Evolutionary conservation across 2,113 vertebrate species (phyloP), one percentile per base, ranked within the genome.

Genomic region (Nothoprocta pentlandii): DNA sequence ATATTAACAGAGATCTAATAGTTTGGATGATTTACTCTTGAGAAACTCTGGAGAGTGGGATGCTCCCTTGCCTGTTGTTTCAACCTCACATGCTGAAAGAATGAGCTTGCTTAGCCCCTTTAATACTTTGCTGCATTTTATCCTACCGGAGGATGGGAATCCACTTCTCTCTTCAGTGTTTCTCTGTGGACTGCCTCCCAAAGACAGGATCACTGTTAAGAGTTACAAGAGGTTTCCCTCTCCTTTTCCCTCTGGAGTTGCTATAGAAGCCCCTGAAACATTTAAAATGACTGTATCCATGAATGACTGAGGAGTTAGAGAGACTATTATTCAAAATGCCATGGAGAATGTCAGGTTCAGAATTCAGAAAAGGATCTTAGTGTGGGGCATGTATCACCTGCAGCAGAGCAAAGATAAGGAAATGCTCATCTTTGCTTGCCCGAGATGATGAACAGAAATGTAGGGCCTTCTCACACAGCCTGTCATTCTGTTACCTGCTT

Each of bases 401-500:
- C 85, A 95, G 93, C 71, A 66, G 63, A 96, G 82, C 71, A 95
- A 88, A 97, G 96, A 97, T 94, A 96, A 97, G 90, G 91, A 80
- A 93, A 81, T 44, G 75, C 88, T 56, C 1, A 1, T 68, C 56
- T 87, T 73, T 22, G 80, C 85, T 96, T 92, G 66, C 54, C 61
- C 59, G 42, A 90, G 68, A 81, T 85, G 89, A 70, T 96, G 56
- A 88, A 92, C 84, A 89, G 87, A 84, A 94, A 74, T 80, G 79
- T 75, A 97, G 85, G 90, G 83, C 80, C 91, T 89, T 92, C 87
- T 46, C 94, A 97, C 86, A 87, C 79, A 96, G 87, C 69, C 93
- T 96, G 92, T 95, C 88, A 85, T 83, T 97, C 93, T 95, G 86
- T 95, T 97, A 95, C 67, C 41, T 87, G 71, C 82, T 75, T 82